Conservation (phyloP, 2,888 invertebrate species). For the Perdita meconis region DNA sequence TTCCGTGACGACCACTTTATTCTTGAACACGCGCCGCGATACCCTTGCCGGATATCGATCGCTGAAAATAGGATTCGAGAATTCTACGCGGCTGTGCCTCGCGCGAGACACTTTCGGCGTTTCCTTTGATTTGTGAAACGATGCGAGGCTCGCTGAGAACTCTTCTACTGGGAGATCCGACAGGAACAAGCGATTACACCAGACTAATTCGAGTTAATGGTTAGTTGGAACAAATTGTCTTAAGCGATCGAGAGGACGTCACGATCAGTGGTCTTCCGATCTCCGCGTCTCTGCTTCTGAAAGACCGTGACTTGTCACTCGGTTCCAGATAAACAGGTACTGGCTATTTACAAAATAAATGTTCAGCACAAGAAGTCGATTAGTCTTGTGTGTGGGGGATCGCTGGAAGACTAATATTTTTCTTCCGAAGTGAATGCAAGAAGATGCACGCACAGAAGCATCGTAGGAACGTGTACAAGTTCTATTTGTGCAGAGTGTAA, state of each 20-base stretch:
- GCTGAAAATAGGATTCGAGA: conserved; percentile 50
- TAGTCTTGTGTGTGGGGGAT: neutral
- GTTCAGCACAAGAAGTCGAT: neutral
- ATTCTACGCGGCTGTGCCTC: conserved; percentile 13
- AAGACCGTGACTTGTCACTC: neutral
- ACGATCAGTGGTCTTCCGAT: neutral
- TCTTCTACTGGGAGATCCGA: conserved; percentile 25
- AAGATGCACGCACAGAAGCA: conserved; percentile 10
- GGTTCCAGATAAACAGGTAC: neutral
- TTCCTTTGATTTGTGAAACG: conserved; percentile 10
- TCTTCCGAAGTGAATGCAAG: neutral
- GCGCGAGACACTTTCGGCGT: conserved; percentile 14
- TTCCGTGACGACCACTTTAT: conserved; percentile 40
- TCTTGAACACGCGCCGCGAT: conserved; percentile 34
- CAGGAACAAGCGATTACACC: conserved; percentile 23
- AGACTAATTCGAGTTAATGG: conserved; percentile 50
- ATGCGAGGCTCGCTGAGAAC: conserved; percentile 11
- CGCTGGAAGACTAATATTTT: no score
- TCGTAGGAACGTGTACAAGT: conserved; percentile 28
- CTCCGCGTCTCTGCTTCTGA: neutral
- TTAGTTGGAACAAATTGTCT: conserved; percentile 20
- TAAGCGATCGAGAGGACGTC: neutral
- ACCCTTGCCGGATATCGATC: conserved; percentile 45
- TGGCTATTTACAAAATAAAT: neutral
- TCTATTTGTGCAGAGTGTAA: conserved; percentile 25